Evolutionary conservation across 2,888 invertebrate species (phyloP), one percentile per base, ranked within the genome.

Genomic region (Lasioglossum marginatum): DNA sequence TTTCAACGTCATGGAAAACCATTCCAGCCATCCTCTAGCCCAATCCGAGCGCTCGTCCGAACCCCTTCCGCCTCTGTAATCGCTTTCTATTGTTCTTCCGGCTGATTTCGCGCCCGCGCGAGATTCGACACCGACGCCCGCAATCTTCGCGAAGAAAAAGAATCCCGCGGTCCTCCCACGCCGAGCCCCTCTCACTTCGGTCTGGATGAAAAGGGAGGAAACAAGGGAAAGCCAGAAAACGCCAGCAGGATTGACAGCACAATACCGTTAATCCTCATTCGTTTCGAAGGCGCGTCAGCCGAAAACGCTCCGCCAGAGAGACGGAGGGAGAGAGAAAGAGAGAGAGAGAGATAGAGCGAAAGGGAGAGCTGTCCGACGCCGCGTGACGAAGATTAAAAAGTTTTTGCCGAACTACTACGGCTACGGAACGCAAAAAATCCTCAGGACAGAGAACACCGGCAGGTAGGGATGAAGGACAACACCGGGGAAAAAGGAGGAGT

Each of bases 331-430:
- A 16, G 16, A 57, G 43, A 23, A 4, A 27, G 27, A 37, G 5
- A 37, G 37, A 40, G 40, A 31, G 14, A 19, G 31, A 16, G 14
- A 8, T 8, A 19, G 34, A 37, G 66, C 31, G 66, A 34, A 19
- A 34, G 31, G 34, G 66, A 23, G 34, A 34, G 57, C 68, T 66
- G 45, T 63, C 76, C 68, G 48, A 75, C 79, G 19, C 82, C 82
- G 82, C 80, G 89, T 86, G 89, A 88, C 86, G 79, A 83, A 92
- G 93, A 93, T 93, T 93, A 93, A 93, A 93, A 93, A 92, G 91
- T 92, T 92, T 91, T 92, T 92, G 91, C 79, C 89, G 81, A 89
- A 89, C 88, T 66, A 34, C 34, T 19, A 34, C 34, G 66, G 81
- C 84, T 83, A 81, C 83, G 82, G 87, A 87, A 89, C 88, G 89